Evolutionary conservation across 2,888 invertebrate genomes (phyloP).

Genomic region (Ecdyonurus torrentis): DNA sequence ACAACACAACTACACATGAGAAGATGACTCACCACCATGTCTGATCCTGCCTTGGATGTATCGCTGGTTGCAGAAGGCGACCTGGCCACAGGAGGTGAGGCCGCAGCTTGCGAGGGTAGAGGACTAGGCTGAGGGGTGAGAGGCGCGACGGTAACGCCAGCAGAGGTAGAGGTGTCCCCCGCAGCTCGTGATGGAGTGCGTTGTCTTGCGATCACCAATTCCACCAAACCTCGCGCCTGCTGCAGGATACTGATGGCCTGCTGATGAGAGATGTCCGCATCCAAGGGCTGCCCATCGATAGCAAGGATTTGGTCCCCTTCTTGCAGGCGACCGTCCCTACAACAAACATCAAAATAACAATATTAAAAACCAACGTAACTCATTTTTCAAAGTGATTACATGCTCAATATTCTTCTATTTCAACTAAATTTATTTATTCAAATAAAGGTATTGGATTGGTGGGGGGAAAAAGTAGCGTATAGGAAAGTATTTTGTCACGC

Average conservation of each 20-base stretch:
- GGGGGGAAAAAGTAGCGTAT: too few relatives aligned
- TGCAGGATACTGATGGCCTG: slow-evolving; percentile 61
- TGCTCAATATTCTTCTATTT: too few relatives aligned
- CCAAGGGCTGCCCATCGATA: slow-evolving; percentile 61
- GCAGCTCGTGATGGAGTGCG: slow-evolving; percentile 21
- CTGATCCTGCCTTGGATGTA: slow-evolving; percentile 45
- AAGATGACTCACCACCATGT: slow-evolving; percentile 45
- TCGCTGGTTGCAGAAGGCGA: slow-evolving; percentile 48
- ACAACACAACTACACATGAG: not conserved
- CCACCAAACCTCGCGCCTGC: slow-evolving; percentile 52
- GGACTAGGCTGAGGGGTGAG: slow-evolving; percentile 20
- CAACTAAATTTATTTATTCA: too few relatives aligned
- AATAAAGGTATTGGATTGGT: too few relatives aligned
- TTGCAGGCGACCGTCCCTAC: slow-evolving; percentile 47
- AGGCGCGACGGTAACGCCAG: slow-evolving; percentile 22
- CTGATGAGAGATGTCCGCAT: slow-evolving; percentile 67
- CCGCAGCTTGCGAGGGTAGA: slow-evolving; percentile 24
- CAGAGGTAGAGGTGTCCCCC: slow-evolving; percentile 23
- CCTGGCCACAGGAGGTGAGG: slow-evolving; percentile 20
- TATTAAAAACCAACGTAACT: not conserved
- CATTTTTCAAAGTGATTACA: too few relatives aligned
- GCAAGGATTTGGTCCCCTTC: slow-evolving; percentile 74
- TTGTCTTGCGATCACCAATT: slow-evolving; percentile 43
- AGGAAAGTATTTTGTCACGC: too few relatives aligned
- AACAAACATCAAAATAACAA: slow-evolving; percentile 13